Percentiles rank a stretch among this genome's conserved stretches.
Evolutionary conservation across 2,113 vertebrate species (phyloP).

Genomic region (Aix galericulata): DNA sequence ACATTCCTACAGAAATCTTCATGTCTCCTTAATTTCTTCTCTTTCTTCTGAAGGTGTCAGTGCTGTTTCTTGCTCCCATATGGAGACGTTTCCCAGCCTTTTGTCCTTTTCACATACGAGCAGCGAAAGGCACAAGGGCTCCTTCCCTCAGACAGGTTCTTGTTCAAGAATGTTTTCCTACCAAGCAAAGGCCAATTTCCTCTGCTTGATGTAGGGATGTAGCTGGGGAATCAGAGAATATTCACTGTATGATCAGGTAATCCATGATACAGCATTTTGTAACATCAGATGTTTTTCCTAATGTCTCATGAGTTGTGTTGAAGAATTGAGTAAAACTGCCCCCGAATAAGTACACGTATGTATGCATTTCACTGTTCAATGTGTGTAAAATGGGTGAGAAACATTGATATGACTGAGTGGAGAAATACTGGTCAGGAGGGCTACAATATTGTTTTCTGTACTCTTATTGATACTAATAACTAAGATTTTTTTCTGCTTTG

Average conservation of each 20-base stretch:
- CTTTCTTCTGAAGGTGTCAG: background rate
- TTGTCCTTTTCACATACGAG: fast-evolving
- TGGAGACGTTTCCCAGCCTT: background rate
- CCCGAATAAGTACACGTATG: background rate
- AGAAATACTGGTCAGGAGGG: background rate
- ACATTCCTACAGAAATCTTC: background rate
- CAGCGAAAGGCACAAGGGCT: fast-evolving
- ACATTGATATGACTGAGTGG: background rate
- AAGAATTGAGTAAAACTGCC: background rate
- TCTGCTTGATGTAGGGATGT: too few species aligned
- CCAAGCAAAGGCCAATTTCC: background rate
- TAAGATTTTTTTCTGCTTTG: background rate
- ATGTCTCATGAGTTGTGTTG: background rate
- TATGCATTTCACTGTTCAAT: background rate
- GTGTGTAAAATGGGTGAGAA: background rate
- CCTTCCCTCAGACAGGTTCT: background rate
- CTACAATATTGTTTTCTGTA: background rate
- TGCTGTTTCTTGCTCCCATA: background rate
- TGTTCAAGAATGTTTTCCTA: background rate
- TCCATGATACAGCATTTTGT: background rate
- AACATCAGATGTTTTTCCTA: background rate
- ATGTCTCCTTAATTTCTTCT: background rate
- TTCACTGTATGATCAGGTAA: background rate
- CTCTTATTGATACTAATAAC: background rate
- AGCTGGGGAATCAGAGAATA: background rate